phyloP scores from a whole-genome alignment of 1,140 invertebrate genomes.

The Drosophila pruinosa region DNA sequence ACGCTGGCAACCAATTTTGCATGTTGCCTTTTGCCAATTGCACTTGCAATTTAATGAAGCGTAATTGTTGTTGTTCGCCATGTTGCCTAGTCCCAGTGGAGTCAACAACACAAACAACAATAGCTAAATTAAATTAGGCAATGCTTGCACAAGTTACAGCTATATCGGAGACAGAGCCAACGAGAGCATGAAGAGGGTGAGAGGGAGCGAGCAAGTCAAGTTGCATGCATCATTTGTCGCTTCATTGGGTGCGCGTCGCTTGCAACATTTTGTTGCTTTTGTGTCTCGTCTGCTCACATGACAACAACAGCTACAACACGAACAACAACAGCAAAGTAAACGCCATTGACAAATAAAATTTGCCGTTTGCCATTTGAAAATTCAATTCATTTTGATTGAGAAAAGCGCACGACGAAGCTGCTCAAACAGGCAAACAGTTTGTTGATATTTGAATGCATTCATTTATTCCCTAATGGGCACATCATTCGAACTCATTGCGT shows the following conservation, averaged over 20 bases:
- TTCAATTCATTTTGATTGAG: constrained; percentile 49
- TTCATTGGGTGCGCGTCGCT: constrained; percentile 32
- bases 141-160: constrained; percentile 30
- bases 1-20: constrained; percentile 43
- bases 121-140: constrained; percentile 56
- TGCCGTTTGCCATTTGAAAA: constrained; percentile 45
- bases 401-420: constrained; percentile 14
- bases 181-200: background rate
- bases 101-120: constrained; percentile 18
- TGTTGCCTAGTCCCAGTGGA: constrained; percentile 34
- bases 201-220: background rate
- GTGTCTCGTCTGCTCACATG: constrained; percentile 38
- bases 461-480: constrained; percentile 25
- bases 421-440: constrained; percentile 16
- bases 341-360: constrained; percentile 37
- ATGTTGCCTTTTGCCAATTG: constrained; percentile 62
- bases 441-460: constrained; percentile 25
- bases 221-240: constrained; percentile 43
- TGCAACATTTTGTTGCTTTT: constrained; percentile 17
- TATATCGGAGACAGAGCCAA: background rate
- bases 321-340: constrained; percentile 23
- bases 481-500: background rate
- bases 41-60: constrained; percentile 77
- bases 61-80: constrained; percentile 61
- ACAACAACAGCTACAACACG: constrained; percentile 19